Conservation (phyloP, 2,797 vertebrate genomes). For the Artibeus lituratus region DNA sequence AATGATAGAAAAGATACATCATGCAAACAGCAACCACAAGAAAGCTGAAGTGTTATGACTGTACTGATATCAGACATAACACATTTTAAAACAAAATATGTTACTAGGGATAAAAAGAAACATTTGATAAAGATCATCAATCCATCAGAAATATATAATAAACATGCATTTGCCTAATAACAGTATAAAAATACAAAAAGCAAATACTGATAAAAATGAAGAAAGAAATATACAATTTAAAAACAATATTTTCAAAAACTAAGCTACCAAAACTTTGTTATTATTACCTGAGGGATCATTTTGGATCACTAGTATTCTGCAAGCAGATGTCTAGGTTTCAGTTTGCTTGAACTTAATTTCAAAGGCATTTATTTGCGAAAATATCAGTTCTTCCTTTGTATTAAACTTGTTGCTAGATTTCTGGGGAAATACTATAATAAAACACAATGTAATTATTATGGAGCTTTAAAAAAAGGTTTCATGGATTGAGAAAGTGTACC, state of each 20-base stretch:
- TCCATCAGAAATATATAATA: not conserved
- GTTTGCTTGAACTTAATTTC: not conserved
- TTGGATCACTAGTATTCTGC: not conserved
- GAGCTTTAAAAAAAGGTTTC: not conserved
- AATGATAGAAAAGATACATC: not conserved
- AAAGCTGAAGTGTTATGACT: not conserved
- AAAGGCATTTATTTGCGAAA: constrained; percentile 11
- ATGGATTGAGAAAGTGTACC: not conserved
- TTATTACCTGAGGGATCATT: not conserved
- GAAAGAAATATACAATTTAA: not conserved
- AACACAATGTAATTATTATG: not conserved
- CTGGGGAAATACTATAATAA: not conserved
- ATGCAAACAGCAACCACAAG: not conserved
- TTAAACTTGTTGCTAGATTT: constrained; percentile 22
- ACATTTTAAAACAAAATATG: not conserved
- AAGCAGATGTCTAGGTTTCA: not conserved
- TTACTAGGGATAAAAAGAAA: not conserved
- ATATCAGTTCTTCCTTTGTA: not conserved
- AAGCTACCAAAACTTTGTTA: not conserved
- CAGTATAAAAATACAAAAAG: not conserved
- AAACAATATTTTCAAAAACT: not conserved
- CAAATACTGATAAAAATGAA: not conserved
- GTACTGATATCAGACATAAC: not conserved
- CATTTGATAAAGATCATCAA: not conserved
- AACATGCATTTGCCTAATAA: not conserved